These are phyloP conservation scores for Cartodere bifasciata DNA, from an alignment of 2,888 invertebrate genomes.

Conservation along the genomic window DNA sequence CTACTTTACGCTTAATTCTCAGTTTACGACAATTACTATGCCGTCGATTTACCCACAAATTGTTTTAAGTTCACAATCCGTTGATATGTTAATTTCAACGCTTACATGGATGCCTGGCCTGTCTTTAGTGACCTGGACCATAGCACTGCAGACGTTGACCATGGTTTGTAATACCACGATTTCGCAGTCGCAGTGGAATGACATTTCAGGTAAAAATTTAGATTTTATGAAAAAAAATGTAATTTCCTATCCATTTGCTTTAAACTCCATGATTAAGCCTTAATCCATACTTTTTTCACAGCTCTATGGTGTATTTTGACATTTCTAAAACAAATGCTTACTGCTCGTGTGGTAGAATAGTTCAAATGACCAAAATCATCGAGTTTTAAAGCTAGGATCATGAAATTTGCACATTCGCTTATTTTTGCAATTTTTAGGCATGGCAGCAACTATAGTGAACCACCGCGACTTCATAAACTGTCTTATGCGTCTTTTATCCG, in stretches of 20 bases:
- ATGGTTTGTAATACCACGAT: conserved; percentile 50
- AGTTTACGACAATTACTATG: too few species aligned
- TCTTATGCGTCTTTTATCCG: conserved; percentile 52
- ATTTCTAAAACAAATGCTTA: too few species aligned
- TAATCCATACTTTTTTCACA: too few species aligned
- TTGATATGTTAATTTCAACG: conserved; percentile 52
- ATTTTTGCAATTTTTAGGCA: conserved; percentile 38
- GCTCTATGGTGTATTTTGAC: too few species aligned
- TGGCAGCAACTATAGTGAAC: conserved; percentile 50
- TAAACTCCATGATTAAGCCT: too few species aligned
- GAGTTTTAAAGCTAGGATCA: too few species aligned
- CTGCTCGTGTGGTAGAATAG: too few species aligned
- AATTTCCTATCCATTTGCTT: too few species aligned
- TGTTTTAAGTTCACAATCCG: conserved; percentile 49
- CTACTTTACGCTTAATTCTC: conserved; percentile 71
- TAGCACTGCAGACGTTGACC: conserved; percentile 63
- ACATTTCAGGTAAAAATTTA: conserved; percentile 5
- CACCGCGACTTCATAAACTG: conserved; percentile 55
- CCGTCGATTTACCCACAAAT: conserved; percentile 49
- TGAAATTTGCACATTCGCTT: conserved; percentile 19
- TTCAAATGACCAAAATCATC: too few species aligned
- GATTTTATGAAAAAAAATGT: too few species aligned
- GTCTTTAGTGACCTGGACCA: conserved; percentile 65
- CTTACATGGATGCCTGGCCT: conserved; percentile 54
- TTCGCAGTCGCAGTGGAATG: background rate